A percentile compares a stretch with the other conserved stretches of the same genome.
These are phyloP conservation scores for Napeogenes sylphis DNA, from an alignment of 2,888 invertebrate genomes.

Conservation along the genomic window DNA sequence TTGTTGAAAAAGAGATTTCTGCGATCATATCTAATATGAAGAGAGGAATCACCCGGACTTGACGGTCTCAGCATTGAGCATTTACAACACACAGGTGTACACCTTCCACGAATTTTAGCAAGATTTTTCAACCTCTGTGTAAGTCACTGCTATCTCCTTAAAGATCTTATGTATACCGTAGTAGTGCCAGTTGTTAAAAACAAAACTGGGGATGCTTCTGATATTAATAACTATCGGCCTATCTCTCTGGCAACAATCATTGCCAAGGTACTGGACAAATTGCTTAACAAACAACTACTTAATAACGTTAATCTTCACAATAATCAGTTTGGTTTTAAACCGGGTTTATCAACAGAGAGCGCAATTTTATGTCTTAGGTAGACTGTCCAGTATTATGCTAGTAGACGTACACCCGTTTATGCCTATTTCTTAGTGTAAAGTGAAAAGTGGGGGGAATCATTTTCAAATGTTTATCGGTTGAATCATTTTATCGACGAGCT, in stretches of 20 bases:
- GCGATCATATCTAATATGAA: background rate
- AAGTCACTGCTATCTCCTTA: slow-evolving; percentile 9
- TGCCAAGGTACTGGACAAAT: slow-evolving; percentile 27
- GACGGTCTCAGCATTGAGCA: slow-evolving; percentile 28
- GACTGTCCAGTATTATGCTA: slow-evolving; percentile 25
- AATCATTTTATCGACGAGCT: slow-evolving; percentile 26
- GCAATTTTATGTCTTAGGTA: slow-evolving; percentile 24
- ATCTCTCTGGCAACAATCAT: slow-evolving; percentile 26
- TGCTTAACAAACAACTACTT: slow-evolving; percentile 25
- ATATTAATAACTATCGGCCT: slow-evolving; percentile 26
- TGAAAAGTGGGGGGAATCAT: background rate
- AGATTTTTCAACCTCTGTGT: slow-evolving; percentile 21
- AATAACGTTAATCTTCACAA: slow-evolving; percentile 17
- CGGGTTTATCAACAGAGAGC: slow-evolving; percentile 22
- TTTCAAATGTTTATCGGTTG: slow-evolving; percentile 14
- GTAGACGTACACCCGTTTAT: slow-evolving; percentile 19
- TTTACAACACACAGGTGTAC: slow-evolving; percentile 22
- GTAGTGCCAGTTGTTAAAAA: slow-evolving; percentile 28
- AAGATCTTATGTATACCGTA: slow-evolving; percentile 17
- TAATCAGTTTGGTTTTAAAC: slow-evolving; percentile 19
- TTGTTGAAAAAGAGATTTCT: background rate
- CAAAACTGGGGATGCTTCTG: slow-evolving; percentile 24
- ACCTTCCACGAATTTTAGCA: slow-evolving; percentile 23
- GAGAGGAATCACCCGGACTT: slow-evolving; percentile 20
- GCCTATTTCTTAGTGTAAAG: slow-evolving; percentile 9